A percentile compares a stretch with the other conserved stretches of the same genome.
phyloP scores from a whole-genome alignment of 1,140 invertebrate genomes.

The Bombyx mandarina region DNA sequence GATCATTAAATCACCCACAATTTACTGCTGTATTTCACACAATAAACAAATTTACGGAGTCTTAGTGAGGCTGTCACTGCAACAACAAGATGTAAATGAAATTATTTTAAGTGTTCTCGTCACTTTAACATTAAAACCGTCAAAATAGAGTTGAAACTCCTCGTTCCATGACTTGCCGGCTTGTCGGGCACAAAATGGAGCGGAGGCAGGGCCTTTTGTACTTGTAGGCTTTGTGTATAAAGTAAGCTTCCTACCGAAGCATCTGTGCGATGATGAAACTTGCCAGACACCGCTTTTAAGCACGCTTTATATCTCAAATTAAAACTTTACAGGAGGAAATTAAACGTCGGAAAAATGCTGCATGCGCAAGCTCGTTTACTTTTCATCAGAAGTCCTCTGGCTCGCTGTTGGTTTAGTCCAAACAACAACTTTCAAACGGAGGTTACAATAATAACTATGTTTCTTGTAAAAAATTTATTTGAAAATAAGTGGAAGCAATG shows the following conservation, averaged over 20 bases:
- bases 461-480: no score
- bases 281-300: slow-evolving; percentile 65
- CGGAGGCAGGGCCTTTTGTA: slow-evolving; percentile 58
- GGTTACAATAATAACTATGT: no score
- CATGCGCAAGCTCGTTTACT: slow-evolving; percentile 2
- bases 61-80: neutral
- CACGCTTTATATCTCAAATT: slow-evolving; percentile 62
- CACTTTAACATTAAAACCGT: slow-evolving; percentile 28
- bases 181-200: slow-evolving; percentile 63
- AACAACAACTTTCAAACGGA: no score
- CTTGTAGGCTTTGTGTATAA: slow-evolving; percentile 64
- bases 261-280: slow-evolving; percentile 66
- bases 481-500: no score
- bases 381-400: no score
- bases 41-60: neutral
- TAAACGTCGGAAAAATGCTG: slow-evolving; percentile 55
- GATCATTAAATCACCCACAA: neutral
- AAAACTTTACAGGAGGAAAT: slow-evolving; percentile 66
- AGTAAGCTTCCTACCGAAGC: slow-evolving; percentile 65
- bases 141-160: slow-evolving; percentile 37
- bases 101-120: slow-evolving; percentile 9
- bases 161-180: slow-evolving; percentile 48
- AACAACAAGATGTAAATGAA: slow-evolving; percentile 10
- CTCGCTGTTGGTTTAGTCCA: no score
- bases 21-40: no score